phyloP scores from a whole-genome alignment of 2,113 vertebrate genomes.

The Elachura formosa region DNA sequence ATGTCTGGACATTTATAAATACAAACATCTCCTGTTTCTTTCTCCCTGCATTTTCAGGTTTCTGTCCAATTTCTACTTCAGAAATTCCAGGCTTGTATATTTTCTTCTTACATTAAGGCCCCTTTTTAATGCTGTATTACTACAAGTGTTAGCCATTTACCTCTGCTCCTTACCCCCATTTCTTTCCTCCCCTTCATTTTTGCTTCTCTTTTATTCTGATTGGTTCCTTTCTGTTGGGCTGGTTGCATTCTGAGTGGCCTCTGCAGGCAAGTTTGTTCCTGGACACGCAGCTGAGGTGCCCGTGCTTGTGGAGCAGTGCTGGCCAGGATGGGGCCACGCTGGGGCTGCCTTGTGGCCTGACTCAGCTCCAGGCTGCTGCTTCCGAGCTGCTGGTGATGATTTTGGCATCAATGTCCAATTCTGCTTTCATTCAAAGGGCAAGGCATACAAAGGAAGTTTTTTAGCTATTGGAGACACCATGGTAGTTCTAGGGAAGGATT shows the following conservation, averaged over 20 bases:
- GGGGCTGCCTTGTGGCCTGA: neutral
- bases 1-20: neutral
- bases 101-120: constrained; percentile 41
- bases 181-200: neutral
- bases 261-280: neutral
- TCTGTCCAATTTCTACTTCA: constrained; percentile 57
- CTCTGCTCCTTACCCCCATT: neutral
- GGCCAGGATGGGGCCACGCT: neutral
- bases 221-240: neutral
- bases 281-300: neutral
- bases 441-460: neutral
- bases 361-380: neutral
- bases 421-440: neutral
- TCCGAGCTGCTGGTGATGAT: neutral
- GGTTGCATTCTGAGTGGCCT: neutral
- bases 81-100: constrained; percentile 55
- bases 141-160: neutral
- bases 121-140: constrained; percentile 3
- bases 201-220: neutral
- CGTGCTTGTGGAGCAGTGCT: neutral
- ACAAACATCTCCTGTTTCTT: constrained; percentile 4
- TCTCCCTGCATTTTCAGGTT: neutral
- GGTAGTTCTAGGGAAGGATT: neutral
- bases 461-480: neutral
- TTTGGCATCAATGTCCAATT: neutral